A percentile compares a stretch with the other conserved stretches of the same genome.
phyloP scores from a whole-genome alignment of 2,797 vertebrate genomes.

The Mus caroli region DNA sequence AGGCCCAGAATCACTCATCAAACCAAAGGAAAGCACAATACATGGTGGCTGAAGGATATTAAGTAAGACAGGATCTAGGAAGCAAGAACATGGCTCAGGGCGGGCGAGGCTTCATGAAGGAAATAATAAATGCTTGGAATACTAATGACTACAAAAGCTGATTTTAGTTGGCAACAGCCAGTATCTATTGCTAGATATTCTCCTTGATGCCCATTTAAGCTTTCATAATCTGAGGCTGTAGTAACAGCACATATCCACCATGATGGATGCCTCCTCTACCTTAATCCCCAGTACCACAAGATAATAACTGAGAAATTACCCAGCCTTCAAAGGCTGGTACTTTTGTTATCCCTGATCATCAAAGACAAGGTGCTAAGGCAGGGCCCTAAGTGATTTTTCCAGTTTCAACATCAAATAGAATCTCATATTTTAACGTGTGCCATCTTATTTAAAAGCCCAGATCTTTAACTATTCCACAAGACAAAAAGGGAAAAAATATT shows the following conservation, averaged over 20 bases:
- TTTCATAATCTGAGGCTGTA: background rate
- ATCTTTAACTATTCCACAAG: background rate
- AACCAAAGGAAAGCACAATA: background rate
- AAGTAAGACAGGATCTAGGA: background rate
- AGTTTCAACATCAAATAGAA: background rate
- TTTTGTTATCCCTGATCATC: background rate
- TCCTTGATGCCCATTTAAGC: background rate
- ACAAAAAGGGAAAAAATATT: background rate
- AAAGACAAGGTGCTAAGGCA: constrained; percentile 8
- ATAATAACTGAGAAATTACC: background rate
- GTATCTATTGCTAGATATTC: background rate
- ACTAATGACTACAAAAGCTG: background rate
- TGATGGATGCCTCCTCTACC: background rate
- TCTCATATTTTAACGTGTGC: background rate
- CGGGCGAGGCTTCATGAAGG: background rate
- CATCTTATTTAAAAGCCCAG: background rate
- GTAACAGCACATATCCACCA: background rate
- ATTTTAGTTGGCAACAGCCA: background rate
- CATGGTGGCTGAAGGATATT: background rate
- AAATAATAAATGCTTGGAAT: background rate
- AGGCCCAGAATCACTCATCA: background rate
- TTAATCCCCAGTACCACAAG: background rate
- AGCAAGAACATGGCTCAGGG: background rate
- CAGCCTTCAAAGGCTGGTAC: background rate
- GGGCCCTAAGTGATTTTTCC: background rate